phyloP scores from a whole-genome alignment of 2,888 invertebrate species.

The Drosophila flavopinicola region DNA sequence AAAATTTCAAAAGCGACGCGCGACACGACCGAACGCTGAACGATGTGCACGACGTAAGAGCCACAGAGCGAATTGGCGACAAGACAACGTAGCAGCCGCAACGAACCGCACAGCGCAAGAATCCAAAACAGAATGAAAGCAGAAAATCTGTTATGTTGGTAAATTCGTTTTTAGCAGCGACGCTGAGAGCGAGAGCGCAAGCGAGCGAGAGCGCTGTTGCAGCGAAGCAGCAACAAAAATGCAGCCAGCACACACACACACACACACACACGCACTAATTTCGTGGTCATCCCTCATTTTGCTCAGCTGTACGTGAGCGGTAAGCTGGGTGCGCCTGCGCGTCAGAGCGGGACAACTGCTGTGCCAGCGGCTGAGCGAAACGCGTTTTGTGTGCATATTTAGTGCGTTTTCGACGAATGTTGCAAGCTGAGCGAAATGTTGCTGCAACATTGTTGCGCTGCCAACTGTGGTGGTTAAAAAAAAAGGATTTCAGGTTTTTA shows the following conservation, averaged over 20 bases:
- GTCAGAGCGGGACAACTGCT: slow-evolving; percentile 50
- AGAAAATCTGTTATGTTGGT: slow-evolving; percentile 57
- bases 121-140: slow-evolving; percentile 61
- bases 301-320: slow-evolving; percentile 22
- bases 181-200: slow-evolving; percentile 14
- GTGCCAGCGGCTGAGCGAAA: slow-evolving; percentile 41
- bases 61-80: slow-evolving; percentile 81
- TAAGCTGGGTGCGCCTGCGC: slow-evolving; percentile 61
- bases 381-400: slow-evolving; percentile 54
- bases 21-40: slow-evolving; percentile 65
- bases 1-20: slow-evolving; percentile 57
- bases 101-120: slow-evolving; percentile 58
- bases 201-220: slow-evolving; percentile 25
- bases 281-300: slow-evolving; percentile 51
- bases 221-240: slow-evolving; percentile 23
- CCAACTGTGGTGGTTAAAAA: neutral
- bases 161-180: slow-evolving; percentile 49
- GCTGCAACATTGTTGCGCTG: slow-evolving; percentile 54
- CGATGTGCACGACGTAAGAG: slow-evolving; percentile 82
- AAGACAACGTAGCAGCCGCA: slow-evolving; percentile 53
- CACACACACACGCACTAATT: slow-evolving; percentile 1
- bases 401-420: slow-evolving; percentile 43
- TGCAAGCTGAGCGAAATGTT: slow-evolving; percentile 52
- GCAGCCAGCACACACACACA: slow-evolving; percentile 15
- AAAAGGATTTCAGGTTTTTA: neutral